phyloP scores from a whole-genome alignment of 2,113 vertebrate species.

The Empidonax alnorum region DNA sequence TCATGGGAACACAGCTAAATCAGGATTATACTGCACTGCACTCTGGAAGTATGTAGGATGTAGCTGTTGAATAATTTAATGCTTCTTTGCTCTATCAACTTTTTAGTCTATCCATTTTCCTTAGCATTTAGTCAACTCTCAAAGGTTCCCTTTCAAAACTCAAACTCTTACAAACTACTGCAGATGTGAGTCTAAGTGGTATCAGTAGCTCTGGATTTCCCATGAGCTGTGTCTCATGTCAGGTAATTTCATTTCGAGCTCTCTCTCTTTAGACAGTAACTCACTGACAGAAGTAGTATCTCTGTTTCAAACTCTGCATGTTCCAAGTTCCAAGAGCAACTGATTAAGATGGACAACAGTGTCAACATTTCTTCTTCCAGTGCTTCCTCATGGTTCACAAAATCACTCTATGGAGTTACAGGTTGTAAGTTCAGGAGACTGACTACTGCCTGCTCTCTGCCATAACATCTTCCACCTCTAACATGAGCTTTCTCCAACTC shows the following conservation, averaged over 20 bases:
- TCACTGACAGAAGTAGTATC: not conserved
- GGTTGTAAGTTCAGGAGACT: not conserved
- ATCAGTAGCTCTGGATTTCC: not conserved
- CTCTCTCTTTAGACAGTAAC: not conserved
- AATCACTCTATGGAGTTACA: not conserved
- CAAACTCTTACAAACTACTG: not conserved
- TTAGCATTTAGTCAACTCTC: not conserved
- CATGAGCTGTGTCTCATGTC: not conserved
- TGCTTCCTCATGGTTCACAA: not conserved
- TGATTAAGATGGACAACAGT: not conserved
- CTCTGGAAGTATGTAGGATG: not conserved
- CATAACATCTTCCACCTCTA: not conserved
- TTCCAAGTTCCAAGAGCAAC: not conserved
- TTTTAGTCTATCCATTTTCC: not conserved
- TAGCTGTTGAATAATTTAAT: slow-evolving; percentile 28
- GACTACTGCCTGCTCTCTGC: not conserved
- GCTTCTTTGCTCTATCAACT: not conserved
- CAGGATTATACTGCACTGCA: not conserved
- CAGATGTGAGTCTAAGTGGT: not conserved
- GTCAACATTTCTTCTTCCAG: not conserved
- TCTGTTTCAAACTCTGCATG: not conserved
- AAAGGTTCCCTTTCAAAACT: not conserved
- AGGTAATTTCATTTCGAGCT: not conserved
- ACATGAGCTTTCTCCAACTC: not conserved
- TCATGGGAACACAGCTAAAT: not conserved